A percentile compares a stretch with the other conserved stretches of the same genome.
phyloP scores from a whole-genome alignment of 1,140 invertebrate species.

The Microplitis demolitor region DNA sequence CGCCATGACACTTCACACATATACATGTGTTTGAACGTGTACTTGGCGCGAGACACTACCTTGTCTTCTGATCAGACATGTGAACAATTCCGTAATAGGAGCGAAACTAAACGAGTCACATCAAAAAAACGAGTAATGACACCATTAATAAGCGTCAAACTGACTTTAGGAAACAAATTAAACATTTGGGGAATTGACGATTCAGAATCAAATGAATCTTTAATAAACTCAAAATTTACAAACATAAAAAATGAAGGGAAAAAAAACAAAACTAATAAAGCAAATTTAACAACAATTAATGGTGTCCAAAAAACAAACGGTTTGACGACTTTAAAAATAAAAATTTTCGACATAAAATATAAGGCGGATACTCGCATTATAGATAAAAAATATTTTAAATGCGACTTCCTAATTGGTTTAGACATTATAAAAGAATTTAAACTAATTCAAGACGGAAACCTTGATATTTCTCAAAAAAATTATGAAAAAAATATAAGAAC shows the following conservation, averaged over 20 bases:
- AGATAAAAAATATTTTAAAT: too few species aligned
- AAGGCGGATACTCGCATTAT: too few species aligned
- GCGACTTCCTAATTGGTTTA: too few species aligned
- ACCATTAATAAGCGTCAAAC: slow-evolving; percentile 30
- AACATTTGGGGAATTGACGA: slow-evolving; percentile 27
- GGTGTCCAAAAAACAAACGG: background rate
- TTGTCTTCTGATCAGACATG: slow-evolving; percentile 4
- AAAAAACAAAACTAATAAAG: slow-evolving; percentile 18
- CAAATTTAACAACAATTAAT: slow-evolving; percentile 24
- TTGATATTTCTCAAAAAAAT: too few species aligned
- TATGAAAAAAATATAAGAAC: too few species aligned
- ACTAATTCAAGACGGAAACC: too few species aligned
- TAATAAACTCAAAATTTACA: slow-evolving; percentile 22
- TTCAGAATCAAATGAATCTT: slow-evolving; percentile 16
- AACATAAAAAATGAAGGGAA: slow-evolving; percentile 18
- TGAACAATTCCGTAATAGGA: slow-evolving; percentile 26
- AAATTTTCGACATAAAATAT: too few species aligned
- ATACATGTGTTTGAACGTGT: too few species aligned
- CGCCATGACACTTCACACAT: too few species aligned
- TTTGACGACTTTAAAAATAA: too few species aligned
- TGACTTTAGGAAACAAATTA: slow-evolving; percentile 14
- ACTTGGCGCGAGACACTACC: too few species aligned
- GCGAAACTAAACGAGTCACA: slow-evolving; percentile 17
- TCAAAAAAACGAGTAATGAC: slow-evolving; percentile 31
- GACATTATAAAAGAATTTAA: too few species aligned